Conservation (phyloP, 2,113 vertebrate genomes). For the Sturnira hondurensis region DNA sequence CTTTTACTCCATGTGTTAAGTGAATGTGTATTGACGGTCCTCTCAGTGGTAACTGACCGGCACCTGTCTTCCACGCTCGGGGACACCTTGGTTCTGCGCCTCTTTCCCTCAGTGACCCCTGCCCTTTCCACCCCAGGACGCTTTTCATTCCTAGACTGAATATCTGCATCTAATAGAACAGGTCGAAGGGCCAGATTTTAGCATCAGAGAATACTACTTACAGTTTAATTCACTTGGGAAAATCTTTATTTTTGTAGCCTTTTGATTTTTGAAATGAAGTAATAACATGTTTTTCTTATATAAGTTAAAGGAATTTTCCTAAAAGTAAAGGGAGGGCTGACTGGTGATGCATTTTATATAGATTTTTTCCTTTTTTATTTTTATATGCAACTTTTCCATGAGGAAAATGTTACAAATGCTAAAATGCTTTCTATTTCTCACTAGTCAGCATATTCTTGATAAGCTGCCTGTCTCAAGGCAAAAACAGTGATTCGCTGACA, state of each 20-base stretch:
- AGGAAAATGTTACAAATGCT: constrained; percentile 41
- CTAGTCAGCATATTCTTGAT: constrained; percentile 54
- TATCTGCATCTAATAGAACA: not conserved
- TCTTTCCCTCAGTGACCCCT: not conserved
- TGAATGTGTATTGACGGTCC: not conserved
- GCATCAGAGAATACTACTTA: no score
- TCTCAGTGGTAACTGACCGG: fast-evolving
- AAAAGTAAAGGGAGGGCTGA: constrained; percentile 36
- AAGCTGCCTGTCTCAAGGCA: constrained; percentile 34
- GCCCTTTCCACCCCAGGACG: not conserved
- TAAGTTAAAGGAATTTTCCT: constrained; percentile 12
- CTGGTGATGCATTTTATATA: constrained; percentile 35
- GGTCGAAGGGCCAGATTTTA: not conserved
- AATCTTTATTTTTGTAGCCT: not conserved
- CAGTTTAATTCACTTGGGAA: not conserved
- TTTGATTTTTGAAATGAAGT: constrained; percentile 15
- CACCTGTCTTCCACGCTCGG: not conserved
- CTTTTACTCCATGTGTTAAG: not conserved
- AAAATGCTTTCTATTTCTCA: constrained; percentile 17
- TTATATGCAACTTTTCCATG: constrained; percentile 7
- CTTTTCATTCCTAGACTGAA: not conserved
- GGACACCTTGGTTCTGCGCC: not conserved
- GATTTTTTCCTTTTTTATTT: constrained; percentile 46
- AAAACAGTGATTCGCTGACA: not conserved
- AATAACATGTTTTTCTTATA: constrained; percentile 8